Percentiles rank a stretch among this genome's conserved stretches.
phyloP scores from a whole-genome alignment of 2,797 vertebrate genomes.

The Cyprinodon diabolis region DNA sequence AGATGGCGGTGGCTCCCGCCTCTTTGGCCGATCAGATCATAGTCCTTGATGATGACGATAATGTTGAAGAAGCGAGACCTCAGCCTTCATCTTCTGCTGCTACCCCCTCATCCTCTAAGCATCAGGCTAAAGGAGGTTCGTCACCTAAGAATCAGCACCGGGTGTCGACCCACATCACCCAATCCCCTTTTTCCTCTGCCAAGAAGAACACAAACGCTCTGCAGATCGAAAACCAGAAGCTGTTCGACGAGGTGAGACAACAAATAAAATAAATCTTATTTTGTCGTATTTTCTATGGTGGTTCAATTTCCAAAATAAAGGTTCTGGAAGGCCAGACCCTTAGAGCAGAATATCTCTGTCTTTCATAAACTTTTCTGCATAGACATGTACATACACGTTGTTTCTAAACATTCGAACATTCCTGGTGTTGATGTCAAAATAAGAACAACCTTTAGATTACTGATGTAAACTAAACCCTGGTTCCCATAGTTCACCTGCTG shows the following conservation, averaged over 20 bases:
- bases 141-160: slow-evolving; percentile 25
- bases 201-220: slow-evolving; percentile 68
- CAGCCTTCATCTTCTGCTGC: slow-evolving; percentile 49
- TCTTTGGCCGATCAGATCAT: slow-evolving; percentile 78
- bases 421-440: too few species aligned
- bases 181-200: slow-evolving; percentile 72
- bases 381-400: not conserved
- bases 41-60: slow-evolving; percentile 75
- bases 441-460: not conserved
- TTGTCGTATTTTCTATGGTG: not conserved
- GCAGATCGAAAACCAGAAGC: slow-evolving; percentile 73
- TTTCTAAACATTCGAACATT: not conserved
- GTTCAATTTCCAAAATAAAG: not conserved
- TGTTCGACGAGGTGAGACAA: slow-evolving; percentile 75
- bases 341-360: not conserved
- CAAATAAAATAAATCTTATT: not conserved
- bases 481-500: not conserved
- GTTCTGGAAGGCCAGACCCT: not conserved
- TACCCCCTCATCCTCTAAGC: slow-evolving; percentile 23
- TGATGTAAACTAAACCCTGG: not conserved
- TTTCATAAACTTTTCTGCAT: not conserved
- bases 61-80: slow-evolving; percentile 67
- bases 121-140: not conserved
- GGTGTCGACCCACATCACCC: slow-evolving; percentile 66
- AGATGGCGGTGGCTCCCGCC: slow-evolving; percentile 70